Percentiles rank a stretch among this genome's conserved stretches.
phyloP scores from a whole-genome alignment of 2,888 invertebrate species.

The Nomada fucata region DNA sequence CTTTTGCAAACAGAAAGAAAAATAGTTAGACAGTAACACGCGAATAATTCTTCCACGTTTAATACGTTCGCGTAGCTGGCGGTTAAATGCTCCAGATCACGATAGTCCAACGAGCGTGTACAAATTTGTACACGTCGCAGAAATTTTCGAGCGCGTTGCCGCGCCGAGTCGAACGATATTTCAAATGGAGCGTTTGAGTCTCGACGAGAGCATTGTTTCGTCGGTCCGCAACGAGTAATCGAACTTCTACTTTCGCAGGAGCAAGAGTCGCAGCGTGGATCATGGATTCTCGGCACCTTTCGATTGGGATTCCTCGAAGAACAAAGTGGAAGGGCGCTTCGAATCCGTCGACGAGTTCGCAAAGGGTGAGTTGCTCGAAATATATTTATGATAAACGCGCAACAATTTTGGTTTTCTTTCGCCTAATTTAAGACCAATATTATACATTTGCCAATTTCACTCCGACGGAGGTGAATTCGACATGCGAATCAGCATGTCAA shows the following conservation, averaged over 20 bases:
- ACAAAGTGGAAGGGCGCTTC: constrained; percentile 94
- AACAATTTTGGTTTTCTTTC: no score
- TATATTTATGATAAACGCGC: not conserved
- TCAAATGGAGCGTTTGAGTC: not conserved
- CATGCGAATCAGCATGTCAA: no score
- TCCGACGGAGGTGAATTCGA: no score
- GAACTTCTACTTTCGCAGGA: constrained; percentile 86
- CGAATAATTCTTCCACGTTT: not conserved
- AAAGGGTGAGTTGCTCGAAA: constrained; percentile 83
- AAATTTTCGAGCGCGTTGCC: not conserved
- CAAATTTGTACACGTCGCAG: not conserved
- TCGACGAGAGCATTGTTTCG: not conserved
- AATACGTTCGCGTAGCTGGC: not conserved
- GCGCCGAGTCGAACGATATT: not conserved
- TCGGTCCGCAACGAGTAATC: constrained; percentile 24
- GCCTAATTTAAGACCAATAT: no score
- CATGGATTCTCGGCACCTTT: constrained; percentile 94
- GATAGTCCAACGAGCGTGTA: no score
- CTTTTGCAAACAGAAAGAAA: constrained; percentile 31
- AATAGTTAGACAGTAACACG: constrained; percentile 10
- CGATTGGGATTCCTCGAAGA: constrained; percentile 93
- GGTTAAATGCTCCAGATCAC: no score
- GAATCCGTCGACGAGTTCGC: constrained; percentile 90
- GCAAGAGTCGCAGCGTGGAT: constrained; percentile 95
- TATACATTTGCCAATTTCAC: no score